Evolutionary conservation across 2,113 vertebrate genomes (phyloP), one percentile per base, ranked within the genome.

Genomic region (Pogonocichla stellata): DNA sequence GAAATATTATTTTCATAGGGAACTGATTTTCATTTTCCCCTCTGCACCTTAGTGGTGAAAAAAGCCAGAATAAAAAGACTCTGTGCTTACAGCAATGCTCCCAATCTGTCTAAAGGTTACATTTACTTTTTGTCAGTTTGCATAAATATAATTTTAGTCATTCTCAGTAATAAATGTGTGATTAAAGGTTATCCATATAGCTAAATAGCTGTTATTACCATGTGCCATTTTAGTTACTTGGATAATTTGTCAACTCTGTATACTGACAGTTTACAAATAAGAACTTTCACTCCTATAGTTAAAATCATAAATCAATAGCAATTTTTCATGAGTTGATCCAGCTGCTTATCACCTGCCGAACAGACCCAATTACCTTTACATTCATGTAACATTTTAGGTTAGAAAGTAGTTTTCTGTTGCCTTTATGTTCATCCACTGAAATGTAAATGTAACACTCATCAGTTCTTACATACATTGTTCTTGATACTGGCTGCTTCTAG

Each of bases 301-400:
- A 95, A 97, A 98, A 93, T 88, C 80, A 92, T 95, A 97, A 98
- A 98, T 98, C 97, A 97, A 94, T 97, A 95, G 40, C 57, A 92
- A 15, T 73, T 88, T 53, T 80, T 84, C 75, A 36, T 23, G 45
- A 23, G 80, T 94, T 97, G 96, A 97, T 98, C 97, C 97, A 94
- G 93, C 93, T 97, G 92, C 95, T 97, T 89, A 62, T 92, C 79
- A 84, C 16, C 64, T 70, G 94, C 93, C 85, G 70, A 92, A 78
- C 71, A 93, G 66, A 93, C 67, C 77, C 82, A 91, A 83, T 87
- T 67, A 80, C 90, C 65, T 82, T 84, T 91, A 70, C 62, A 47
- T 75, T 86, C 45, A 83, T 92, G 47, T 62, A 78, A 8, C 5
- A 36, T 69, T 36, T 40, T 57, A 62, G 58, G 18, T 34, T 57